Evolutionary conservation across 1,140 invertebrate species (phyloP).

Genomic region (Euborellia annulipes): DNA sequence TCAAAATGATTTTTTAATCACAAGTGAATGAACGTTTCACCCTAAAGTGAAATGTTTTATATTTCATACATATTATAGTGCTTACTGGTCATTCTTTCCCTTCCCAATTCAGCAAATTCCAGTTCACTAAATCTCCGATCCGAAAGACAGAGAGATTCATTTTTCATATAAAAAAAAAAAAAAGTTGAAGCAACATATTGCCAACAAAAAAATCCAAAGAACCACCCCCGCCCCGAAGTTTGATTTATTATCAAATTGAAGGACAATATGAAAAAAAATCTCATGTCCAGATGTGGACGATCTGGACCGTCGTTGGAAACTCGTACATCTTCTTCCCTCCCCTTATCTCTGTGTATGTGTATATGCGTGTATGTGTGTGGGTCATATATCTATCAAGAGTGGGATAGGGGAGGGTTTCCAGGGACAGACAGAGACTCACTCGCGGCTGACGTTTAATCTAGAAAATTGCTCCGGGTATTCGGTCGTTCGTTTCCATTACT

Average conservation of each 20-base stretch:
- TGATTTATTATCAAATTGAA: not conserved
- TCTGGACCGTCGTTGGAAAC: conserved; percentile 7
- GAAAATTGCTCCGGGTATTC: conserved; percentile 30
- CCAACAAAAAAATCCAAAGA: not conserved
- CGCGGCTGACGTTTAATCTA: conserved; percentile 33
- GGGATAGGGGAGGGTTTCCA: conserved; percentile 3
- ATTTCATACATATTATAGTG: too few relatives aligned
- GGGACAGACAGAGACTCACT: conserved; percentile 19
- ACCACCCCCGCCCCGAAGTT: not conserved
- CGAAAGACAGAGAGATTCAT: too few relatives aligned
- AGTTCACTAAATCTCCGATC: too few relatives aligned
- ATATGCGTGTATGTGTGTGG: conserved; percentile 17
- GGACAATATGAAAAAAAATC: not conserved
- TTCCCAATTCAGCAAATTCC: too few relatives aligned
- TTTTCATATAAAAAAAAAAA: too few relatives aligned
- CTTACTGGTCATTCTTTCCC: too few relatives aligned
- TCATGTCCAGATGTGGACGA: conserved; percentile 8
- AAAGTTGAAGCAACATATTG: conserved; percentile 2
- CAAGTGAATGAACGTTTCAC: too few relatives aligned
- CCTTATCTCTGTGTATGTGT: not conserved
- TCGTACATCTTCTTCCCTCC: conserved; percentile 7
- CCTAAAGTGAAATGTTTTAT: too few relatives aligned
- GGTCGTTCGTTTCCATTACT: conserved; percentile 35
- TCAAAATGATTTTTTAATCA: too few relatives aligned
- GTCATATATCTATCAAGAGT: conserved; percentile 17